Base-by-base conservation (phyloP, 2,888 invertebrate genomes). In the Chloroclysta siterata region DNA sequence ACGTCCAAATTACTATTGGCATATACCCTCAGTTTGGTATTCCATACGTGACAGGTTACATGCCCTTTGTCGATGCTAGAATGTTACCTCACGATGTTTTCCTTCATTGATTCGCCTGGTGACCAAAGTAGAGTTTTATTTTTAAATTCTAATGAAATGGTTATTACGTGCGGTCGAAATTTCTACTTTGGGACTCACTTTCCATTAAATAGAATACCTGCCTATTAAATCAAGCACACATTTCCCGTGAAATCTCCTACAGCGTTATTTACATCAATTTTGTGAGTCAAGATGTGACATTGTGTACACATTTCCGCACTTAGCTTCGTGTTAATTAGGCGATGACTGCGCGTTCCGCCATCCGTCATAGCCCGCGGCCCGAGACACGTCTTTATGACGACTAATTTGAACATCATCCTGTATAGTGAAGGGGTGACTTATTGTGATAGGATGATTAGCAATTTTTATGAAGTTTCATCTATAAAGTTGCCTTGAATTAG, bases 231-330 rank as follows among this genome's bases (percentile, higher is more conserved):
- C 29, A 36, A 62, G 57, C 54, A 57, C 53, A 63, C 65, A 61
- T 51, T 50, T 51, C 56, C 56, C 52, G 51, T 29, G 53, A 29
- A 51, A 54, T 52, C 62, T 46, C 15, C 46, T 61, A 55, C 53
- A 59, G 59, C 61, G 64, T 79, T 83, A 81, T 82, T 81, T 77
- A 78, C 82, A 78, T 78, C 79, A 78, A 80, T 78, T 77, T 68
- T 69, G 72, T 74, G 74, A 74, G 78, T 72, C 71, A 76, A 72
- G 73, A 68, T 69, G 80, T 81, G 82, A 79, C 78, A 82, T 78
- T 83, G 82, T 85, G 82, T 89, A 90, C 90, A 92, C 85, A 92
- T 81, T 90, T 90, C 86, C 83, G 90, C 91, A 91, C 92, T 91
- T 89, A 89, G 85, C 81, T 73, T 68, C 78, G 80, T 86, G 90